Base-by-base conservation (phyloP, 2,888 invertebrate genomes). In the Rhyacophila evoluta region DNA sequence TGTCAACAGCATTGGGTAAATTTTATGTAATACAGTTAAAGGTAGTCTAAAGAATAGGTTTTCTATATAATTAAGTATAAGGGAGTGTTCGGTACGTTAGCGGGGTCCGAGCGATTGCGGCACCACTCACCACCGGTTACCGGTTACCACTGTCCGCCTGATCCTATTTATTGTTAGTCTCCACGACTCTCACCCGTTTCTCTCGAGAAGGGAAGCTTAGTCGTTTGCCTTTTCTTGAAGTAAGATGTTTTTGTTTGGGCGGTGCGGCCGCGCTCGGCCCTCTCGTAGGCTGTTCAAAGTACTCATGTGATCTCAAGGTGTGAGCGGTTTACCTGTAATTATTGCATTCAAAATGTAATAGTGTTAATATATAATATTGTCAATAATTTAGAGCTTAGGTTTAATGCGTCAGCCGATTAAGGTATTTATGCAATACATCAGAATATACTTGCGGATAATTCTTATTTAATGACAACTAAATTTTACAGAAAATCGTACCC, bases 271-370 rank as follows among this genome's bases (percentile, higher is more conserved):
- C 72, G 75, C 77, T 76, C 78, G 78, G 75, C 80, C 79, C 80
- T 75, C 81, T 39, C 33, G 80, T 71, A 75, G 83, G 82, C 81
- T 81, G 81, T 78, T 80, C 39, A 80, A 84, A 84, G 84, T 88
- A 87, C 88, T 87, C 89, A 86, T 89, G 89, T 89, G 90, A 90
- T 90, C 90, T 89, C 90, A 89, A 84, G 87, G 86, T 87, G 87
- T 88, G 88, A 86, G 87, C 88, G 88, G 80, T 82, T 82, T 78
- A 81, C 78, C 77, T 80, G 78, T 78, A 38, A 81, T 79, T 81
- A 76, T 80, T 82, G 80, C 82, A 82, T 81, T 82, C 82, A 82
- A 82, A 82, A 82, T 82, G 82, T 80, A 80, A 82, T 77, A 81
- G 76, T 77, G 75, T 79, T 81, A 71, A 80, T 80, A 79, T 79